Percentiles rank a stretch among this genome's conserved stretches.
Conservation (phyloP, 2,888 invertebrate genomes). For the Heteropelma amictum region DNA sequence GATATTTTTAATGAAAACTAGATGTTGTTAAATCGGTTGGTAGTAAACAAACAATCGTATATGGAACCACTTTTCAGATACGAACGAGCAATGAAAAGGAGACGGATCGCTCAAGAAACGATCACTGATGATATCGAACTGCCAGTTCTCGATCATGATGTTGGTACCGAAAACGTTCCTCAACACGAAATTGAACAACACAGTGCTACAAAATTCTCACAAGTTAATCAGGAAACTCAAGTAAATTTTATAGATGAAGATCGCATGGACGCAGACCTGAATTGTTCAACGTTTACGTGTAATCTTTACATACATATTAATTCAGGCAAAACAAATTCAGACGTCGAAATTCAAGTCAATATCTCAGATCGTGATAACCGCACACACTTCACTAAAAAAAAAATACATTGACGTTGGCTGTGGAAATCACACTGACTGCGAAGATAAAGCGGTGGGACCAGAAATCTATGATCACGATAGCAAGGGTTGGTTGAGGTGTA, state of each 20-base stretch:
- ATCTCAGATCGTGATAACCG: neutral
- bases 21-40: too few species aligned
- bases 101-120: neutral
- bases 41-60: too few species aligned
- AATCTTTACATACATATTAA: constrained; percentile 2
- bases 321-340: constrained; percentile 7
- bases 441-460: neutral
- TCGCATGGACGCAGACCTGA: neutral
- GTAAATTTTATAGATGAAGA: too few species aligned
- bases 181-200: neutral
- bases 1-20: too few species aligned
- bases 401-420: neutral
- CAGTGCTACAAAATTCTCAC: neutral
- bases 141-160: neutral
- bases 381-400: neutral
- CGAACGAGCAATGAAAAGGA: neutral
- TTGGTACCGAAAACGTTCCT: constrained; percentile 1
- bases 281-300: constrained; percentile 15
- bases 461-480: constrained; percentile 1
- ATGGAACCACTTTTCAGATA: constrained; percentile 2
- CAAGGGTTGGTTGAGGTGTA: neutral
- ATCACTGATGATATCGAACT: neutral
- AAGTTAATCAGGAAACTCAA: constrained; percentile 13
- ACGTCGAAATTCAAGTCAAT: constrained; percentile 9
- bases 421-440: neutral